Evolutionary conservation across 2,113 vertebrate species (phyloP).

Genomic region (Hippocampus barbouri): DNA sequence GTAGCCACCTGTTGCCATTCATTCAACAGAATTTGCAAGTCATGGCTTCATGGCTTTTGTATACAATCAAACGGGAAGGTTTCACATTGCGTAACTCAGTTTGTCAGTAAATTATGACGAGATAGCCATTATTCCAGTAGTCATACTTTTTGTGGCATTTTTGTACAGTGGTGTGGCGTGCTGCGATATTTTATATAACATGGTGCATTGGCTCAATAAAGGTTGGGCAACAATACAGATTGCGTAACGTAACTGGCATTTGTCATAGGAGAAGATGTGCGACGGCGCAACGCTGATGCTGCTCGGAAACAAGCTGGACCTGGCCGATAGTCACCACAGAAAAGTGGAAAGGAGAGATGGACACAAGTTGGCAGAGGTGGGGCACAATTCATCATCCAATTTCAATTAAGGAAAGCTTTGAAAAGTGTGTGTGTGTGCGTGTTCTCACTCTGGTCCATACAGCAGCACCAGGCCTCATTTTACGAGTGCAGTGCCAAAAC

Average conservation of each 20-base stretch:
- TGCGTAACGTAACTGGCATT: neutral
- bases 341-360: slow-evolving; percentile 69
- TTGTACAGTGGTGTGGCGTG: neutral
- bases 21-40: neutral
- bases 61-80: neutral
- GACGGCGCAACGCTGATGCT: slow-evolving; percentile 76
- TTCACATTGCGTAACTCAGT: neutral
- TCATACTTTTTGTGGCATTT: neutral
- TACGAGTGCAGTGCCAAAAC: slow-evolving; percentile 79
- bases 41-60: neutral
- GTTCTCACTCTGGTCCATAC: slow-evolving; percentile 15
- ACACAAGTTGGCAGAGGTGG: slow-evolving; percentile 74
- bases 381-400: slow-evolving; percentile 30
- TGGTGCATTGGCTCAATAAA: neutral
- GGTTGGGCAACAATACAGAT: neutral
- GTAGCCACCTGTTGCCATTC: neutral
- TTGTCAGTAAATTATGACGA: neutral
- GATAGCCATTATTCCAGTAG: neutral
- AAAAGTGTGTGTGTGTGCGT: too few relatives aligned
- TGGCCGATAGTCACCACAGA: slow-evolving; percentile 37
- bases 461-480: slow-evolving; percentile 80
- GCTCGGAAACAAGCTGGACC: slow-evolving; percentile 79
- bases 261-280: slow-evolving; percentile 71
- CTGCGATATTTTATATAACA: neutral
- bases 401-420: neutral